These are phyloP conservation scores for Tethya wilhelma DNA, from an alignment of 37 sponge, comb jelly and placozoan species.

Conservation along the genomic window DNA sequence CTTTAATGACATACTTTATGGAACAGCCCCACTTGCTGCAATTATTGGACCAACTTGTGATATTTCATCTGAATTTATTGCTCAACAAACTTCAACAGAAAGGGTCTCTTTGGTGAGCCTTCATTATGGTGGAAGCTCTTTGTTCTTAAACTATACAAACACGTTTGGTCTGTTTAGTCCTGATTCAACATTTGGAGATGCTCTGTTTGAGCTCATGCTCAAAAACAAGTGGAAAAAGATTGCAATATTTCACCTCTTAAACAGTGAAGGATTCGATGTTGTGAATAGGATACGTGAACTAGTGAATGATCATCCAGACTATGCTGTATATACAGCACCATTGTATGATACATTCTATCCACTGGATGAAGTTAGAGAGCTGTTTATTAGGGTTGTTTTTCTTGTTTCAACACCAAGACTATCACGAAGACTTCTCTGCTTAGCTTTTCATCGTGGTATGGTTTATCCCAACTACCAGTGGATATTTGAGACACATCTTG, in stretches of 20 bases:
- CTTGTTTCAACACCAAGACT: neutral
- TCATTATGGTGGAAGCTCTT: conserved; percentile 3
- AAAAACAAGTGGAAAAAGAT: neutral
- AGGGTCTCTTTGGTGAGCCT: conserved; percentile 1
- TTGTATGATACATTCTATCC: neutral
- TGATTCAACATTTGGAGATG: neutral
- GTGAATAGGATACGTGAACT: too few relatives aligned
- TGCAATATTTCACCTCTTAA: neutral
- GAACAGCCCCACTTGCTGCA: neutral
- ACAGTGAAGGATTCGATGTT: too few relatives aligned
- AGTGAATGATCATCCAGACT: too few relatives aligned
- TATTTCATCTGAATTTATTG: neutral
- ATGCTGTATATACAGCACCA: neutral
- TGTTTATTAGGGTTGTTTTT: neutral
- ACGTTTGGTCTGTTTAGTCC: conserved; percentile 11
- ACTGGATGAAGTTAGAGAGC: neutral
- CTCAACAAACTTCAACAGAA: neutral
- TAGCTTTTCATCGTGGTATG: neutral
- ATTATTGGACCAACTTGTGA: conserved; percentile 31
- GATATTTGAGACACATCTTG: neutral
- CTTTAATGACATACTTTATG: neutral
- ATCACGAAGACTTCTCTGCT: neutral
- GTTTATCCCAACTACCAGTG: neutral
- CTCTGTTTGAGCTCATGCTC: neutral
- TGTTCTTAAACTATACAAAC: neutral